Percentiles rank a stretch among this genome's conserved stretches.
These are phyloP conservation scores for Drosophila parthenogenetica DNA, from an alignment of 2,888 invertebrate species.

Conservation along the genomic window DNA sequence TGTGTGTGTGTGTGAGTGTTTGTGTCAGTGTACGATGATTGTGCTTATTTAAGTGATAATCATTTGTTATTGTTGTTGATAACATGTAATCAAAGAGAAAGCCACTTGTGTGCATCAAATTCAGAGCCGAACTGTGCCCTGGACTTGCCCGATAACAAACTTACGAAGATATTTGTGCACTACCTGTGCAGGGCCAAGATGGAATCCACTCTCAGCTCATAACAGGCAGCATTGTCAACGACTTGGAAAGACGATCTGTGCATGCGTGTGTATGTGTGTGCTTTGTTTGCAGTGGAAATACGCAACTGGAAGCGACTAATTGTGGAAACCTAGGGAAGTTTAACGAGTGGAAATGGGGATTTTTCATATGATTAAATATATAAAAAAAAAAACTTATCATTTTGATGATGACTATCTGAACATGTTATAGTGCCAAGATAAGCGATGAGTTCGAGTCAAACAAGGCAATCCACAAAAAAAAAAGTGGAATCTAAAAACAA, in stretches of 20 bases:
- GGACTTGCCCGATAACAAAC: conserved; percentile 17
- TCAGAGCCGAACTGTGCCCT: conserved; percentile 11
- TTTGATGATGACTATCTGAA: conserved; percentile 41
- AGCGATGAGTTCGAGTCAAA: conserved; percentile 44
- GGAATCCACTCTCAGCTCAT: conserved; percentile 12
- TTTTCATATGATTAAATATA: conserved; percentile 2
- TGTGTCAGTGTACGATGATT: conserved; percentile 41
- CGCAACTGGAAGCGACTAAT: conserved; percentile 8
- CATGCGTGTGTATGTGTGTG: not conserved
- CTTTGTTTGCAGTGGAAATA: conserved; percentile 15
- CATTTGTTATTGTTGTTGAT: conserved; percentile 50
- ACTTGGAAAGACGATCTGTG: conserved; percentile 4
- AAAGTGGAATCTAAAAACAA: not conserved
- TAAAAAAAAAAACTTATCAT: conserved; percentile 30
- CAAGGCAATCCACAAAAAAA: conserved; percentile 61
- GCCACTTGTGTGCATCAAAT: conserved; percentile 18
- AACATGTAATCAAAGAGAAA: conserved; percentile 54
- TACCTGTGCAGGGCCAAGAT: conserved; percentile 7
- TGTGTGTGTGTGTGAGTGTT: conserved; percentile 5
- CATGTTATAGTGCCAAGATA: conserved; percentile 36
- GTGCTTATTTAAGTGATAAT: conserved; percentile 69
- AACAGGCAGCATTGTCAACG: conserved; percentile 20
- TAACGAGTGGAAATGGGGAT: conserved; percentile 30
- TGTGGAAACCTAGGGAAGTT: conserved; percentile 5
- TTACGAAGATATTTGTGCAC: not conserved